Evolutionary conservation across 1,140 invertebrate species (phyloP).

Genomic region (Aphelenchoides besseyi): DNA sequence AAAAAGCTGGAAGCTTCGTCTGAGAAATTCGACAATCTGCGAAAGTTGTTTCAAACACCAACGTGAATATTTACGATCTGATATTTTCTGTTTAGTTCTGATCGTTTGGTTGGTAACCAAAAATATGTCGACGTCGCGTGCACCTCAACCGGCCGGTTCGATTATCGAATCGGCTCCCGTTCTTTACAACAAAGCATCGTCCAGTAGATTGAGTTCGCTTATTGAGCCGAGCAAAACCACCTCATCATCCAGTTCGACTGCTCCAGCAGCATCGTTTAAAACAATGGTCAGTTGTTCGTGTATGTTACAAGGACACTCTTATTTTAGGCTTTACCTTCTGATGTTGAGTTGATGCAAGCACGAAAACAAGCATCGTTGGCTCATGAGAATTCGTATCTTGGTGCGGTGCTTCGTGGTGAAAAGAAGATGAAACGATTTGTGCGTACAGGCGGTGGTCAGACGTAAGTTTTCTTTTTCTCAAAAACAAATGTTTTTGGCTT

Average conservation of each 20-base stretch:
- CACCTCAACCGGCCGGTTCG: not conserved
- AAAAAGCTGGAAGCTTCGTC: not conserved
- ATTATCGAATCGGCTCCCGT: constrained; percentile 19
- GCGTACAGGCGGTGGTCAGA: constrained; percentile 55
- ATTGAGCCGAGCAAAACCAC: too few relatives aligned
- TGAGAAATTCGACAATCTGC: not conserved
- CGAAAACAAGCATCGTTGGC: constrained; percentile 44
- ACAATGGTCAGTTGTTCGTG: constrained; percentile 10
- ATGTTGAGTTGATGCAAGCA: constrained; percentile 52
- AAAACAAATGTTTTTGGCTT: constrained; percentile 30
- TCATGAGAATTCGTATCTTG: constrained; percentile 53
- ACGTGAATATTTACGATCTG: not conserved
- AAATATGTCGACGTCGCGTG: too few relatives aligned
- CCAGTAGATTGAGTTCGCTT: not conserved
- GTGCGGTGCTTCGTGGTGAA: constrained; percentile 57
- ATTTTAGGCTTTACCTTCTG: constrained; percentile 54
- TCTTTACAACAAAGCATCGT: constrained; percentile 5
- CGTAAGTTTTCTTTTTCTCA: constrained; percentile 24
- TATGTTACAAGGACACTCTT: constrained; percentile 3
- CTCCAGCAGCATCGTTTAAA: constrained; percentile 11
- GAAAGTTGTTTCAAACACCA: not conserved
- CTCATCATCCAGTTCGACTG: not conserved
- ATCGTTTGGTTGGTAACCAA: too few relatives aligned
- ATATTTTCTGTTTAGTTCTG: not conserved
- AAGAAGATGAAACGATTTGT: constrained; percentile 62